Conservation (phyloP, 2,113 vertebrate species). For the Catharus minimus region DNA sequence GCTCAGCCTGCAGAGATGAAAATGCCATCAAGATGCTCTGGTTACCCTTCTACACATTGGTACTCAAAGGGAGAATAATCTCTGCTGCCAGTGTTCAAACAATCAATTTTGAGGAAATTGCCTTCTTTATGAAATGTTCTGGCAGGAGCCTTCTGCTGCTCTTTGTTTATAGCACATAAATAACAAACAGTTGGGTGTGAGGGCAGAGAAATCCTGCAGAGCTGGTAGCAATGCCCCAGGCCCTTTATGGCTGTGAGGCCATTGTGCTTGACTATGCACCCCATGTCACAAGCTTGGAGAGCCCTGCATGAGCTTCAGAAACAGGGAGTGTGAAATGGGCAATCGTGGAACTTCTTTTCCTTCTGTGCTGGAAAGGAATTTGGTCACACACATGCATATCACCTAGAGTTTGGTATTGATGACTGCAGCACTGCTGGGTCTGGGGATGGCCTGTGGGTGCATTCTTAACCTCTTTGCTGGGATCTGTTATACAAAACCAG, state of each 20-base stretch:
- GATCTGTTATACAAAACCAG: background rate
- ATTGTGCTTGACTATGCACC: rapidly evolving
- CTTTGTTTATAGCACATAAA: background rate
- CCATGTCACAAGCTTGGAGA: background rate
- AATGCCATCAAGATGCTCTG: background rate
- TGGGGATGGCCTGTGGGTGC: background rate
- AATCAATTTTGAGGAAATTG: background rate
- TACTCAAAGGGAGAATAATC: background rate
- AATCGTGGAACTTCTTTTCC: background rate
- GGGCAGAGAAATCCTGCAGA: background rate
- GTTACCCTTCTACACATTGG: background rate
- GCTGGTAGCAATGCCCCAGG: background rate
- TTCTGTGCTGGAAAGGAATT: background rate
- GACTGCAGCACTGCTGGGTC: background rate
- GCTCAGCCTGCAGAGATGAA: background rate
- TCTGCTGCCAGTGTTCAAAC: background rate
- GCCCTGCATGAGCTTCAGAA: background rate
- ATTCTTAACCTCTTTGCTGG: background rate
- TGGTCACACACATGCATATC: rapidly evolving
- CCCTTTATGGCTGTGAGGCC: rapidly evolving
- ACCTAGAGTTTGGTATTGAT: background rate
- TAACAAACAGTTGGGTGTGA: background rate
- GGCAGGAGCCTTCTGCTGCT: background rate
- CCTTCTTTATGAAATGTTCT: background rate
- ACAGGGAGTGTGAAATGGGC: background rate